phyloP scores from a whole-genome alignment of 2,888 invertebrate genomes.

The Melinaea menophilus region DNA sequence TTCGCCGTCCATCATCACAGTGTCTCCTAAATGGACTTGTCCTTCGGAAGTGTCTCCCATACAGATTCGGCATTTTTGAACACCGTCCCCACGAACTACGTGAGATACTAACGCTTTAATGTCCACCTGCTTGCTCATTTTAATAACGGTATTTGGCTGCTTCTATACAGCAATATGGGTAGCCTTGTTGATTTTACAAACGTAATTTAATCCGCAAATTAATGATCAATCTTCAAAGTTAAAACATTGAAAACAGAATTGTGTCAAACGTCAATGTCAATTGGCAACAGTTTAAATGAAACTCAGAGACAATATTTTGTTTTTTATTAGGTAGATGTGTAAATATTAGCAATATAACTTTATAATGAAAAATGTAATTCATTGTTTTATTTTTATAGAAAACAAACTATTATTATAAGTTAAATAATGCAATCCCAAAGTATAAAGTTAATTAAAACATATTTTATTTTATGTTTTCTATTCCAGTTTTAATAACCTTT shows the following conservation, averaged over 20 bases:
- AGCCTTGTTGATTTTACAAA: background rate
- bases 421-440: too few relatives aligned
- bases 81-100: constrained; percentile 66
- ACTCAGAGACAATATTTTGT: background rate
- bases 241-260: background rate
- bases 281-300: background rate
- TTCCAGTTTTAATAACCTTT: too few relatives aligned
- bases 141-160: background rate
- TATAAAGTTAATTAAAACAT: too few relatives aligned
- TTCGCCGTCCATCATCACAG: constrained; percentile 69
- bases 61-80: constrained; percentile 68
- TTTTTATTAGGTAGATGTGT: background rate
- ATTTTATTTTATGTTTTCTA: too few relatives aligned
- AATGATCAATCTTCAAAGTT: background rate
- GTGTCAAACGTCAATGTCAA: constrained; percentile 5
- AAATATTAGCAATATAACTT: too few relatives aligned
- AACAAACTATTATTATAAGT: too few relatives aligned
- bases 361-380: too few relatives aligned
- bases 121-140: constrained; percentile 64
- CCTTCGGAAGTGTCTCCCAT: constrained; percentile 71
- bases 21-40: constrained; percentile 66
- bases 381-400: too few relatives aligned
- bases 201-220: background rate
- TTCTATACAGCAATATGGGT: background rate
- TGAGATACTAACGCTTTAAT: constrained; percentile 70